A percentile compares a stretch with the other conserved stretches of the same genome.
Conservation (phyloP, 2,888 invertebrate species). For the Pheosia gnoma region DNA sequence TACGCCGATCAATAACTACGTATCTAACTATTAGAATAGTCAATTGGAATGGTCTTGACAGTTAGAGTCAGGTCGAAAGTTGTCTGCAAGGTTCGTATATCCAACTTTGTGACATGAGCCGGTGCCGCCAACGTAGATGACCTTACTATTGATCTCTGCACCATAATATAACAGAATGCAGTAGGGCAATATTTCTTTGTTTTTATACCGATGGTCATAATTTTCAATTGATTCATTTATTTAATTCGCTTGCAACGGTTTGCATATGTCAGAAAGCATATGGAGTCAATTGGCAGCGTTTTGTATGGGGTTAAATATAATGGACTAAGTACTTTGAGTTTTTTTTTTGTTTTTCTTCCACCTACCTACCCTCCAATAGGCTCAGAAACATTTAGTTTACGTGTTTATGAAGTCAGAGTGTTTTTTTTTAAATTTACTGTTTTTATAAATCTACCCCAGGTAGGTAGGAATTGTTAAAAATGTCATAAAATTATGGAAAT, state of each 20-base stretch:
- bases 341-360: no score
- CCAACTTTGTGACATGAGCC: slow-evolving; percentile 44
- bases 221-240: slow-evolving; percentile 49
- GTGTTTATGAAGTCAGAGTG: no score
- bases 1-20: slow-evolving; percentile 40
- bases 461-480: no score
- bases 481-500: no score
- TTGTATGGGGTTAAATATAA: slow-evolving; percentile 42
- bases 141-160: not conserved
- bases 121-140: slow-evolving; percentile 10
- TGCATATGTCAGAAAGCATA: slow-evolving; percentile 45
- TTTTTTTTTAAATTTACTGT: no score
- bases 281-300: slow-evolving; percentile 37
- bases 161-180: not conserved
- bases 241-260: slow-evolving; percentile 56
- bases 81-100: slow-evolving; percentile 37
- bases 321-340: no score
- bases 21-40: slow-evolving; percentile 33
- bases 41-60: slow-evolving; percentile 40
- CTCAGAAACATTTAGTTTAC: no score
- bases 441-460: no score
- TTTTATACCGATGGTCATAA: slow-evolving; percentile 37
- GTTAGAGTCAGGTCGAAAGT: slow-evolving; percentile 35
- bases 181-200: not conserved
- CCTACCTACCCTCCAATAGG: no score